phyloP scores from a whole-genome alignment of 2,888 invertebrate genomes.

The Mellilla xanthometata region DNA sequence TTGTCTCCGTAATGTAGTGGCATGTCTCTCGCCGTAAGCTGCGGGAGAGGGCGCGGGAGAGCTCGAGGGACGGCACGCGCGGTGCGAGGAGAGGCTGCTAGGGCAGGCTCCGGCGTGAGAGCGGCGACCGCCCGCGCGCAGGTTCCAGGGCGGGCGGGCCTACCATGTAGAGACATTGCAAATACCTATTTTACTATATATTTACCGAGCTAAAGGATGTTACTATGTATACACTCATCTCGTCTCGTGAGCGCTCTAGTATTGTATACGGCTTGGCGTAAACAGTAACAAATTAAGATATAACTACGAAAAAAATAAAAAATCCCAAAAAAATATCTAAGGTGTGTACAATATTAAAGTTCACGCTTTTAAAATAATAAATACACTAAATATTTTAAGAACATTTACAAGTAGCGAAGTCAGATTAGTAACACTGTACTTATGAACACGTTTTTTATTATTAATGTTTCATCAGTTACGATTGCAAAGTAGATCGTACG shows the following conservation, averaged over 20 bases:
- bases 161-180: slow-evolving; percentile 40
- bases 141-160: slow-evolving; percentile 1
- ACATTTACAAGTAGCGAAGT: slow-evolving; percentile 71
- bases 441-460: slow-evolving; percentile 56
- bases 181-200: slow-evolving; percentile 72
- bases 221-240: slow-evolving; percentile 65
- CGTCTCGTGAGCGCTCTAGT: slow-evolving; percentile 70
- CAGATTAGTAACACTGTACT: slow-evolving; percentile 69
- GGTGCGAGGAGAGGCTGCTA: too few relatives aligned
- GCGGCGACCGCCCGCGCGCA: slow-evolving; percentile 1
- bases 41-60: slow-evolving; percentile 23
- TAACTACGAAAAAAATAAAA: slow-evolving; percentile 52
- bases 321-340: slow-evolving; percentile 61
- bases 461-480: slow-evolving; percentile 56
- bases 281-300: slow-evolving; percentile 71
- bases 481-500: slow-evolving; percentile 60
- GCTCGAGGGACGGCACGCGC: slow-evolving; percentile 19
- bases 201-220: slow-evolving; percentile 62
- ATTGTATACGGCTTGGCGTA: slow-evolving; percentile 77
- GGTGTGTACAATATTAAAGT: slow-evolving; percentile 79
- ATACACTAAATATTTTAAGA: slow-evolving; percentile 74
- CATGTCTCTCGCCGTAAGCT: slow-evolving; percentile 59
- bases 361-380: slow-evolving; percentile 58
- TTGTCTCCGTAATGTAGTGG: slow-evolving; percentile 62
- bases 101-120: background rate